Evolutionary conservation across 2,888 invertebrate species (phyloP), one percentile per base, ranked within the genome.

Genomic region (Eugnorisma glareosa): DNA sequence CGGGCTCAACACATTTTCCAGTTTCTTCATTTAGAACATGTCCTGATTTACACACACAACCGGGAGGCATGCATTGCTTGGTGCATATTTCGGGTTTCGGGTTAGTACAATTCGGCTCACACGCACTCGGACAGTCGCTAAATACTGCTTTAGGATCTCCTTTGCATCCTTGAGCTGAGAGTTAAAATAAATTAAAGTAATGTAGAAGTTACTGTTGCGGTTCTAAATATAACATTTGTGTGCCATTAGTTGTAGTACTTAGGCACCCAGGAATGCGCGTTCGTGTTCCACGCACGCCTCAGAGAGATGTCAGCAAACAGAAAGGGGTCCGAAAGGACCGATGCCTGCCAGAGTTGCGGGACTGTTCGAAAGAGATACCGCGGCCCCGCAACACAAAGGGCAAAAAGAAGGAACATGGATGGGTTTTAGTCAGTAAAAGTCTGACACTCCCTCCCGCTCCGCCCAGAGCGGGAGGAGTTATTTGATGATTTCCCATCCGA

Each of bases 141-240:
- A 24, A 79, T 86, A 79, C 82, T 31, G 93, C 91, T 51, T 93
- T 91, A 0, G 68, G 73, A 48, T 92, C 92, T 7, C 90, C 90
- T 1, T 86, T 79, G 73, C 92, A 92, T 45, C 69, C 82, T 24
- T 64, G 2, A 2, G 4, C 15, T 69, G 8, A 28, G 57, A 57
- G 13, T 57, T 6, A 57, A 57, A 57, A 28, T 28, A 28, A 57
- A 28, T 57, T 13, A 28, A n/a, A n/a, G 1, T 24, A 57, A 15
- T 28, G 6, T 5, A 28, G 15, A 13, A 28, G 15, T 28, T 57
- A 13, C 28, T 13, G 54, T n/a, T 15, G 6, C 28, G 13, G 15
- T 6, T 51, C 15, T 57, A 28, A 28, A 28, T 13, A 57, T 57
- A 28, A 28, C 6, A 57, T 57, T 15, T 57, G n/a, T 57, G 28